These are phyloP conservation scores for Heteronetta atricapilla DNA, from an alignment of 2,113 vertebrate species.

Conservation along the genomic window DNA sequence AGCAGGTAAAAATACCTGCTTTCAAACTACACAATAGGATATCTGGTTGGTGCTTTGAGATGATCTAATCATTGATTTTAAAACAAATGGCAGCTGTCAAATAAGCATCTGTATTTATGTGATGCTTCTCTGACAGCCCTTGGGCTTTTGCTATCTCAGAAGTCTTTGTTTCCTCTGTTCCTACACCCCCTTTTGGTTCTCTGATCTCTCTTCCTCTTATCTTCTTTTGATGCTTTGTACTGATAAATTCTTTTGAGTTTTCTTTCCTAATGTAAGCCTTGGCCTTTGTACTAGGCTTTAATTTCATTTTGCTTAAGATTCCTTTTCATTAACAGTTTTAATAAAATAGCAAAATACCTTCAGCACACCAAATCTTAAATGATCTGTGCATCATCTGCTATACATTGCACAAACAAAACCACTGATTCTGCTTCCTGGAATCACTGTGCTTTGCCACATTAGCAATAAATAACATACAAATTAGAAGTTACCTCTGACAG, in stretches of 20 bases:
- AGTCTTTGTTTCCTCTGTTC: conserved; percentile 59
- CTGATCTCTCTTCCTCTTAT: conserved; percentile 53
- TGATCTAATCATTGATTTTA: conserved; percentile 62
- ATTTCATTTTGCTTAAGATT: conserved; percentile 39
- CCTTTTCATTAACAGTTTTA: conserved; percentile 22
- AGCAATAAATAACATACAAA: not conserved
- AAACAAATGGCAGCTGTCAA: conserved; percentile 64
- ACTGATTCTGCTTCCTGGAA: not conserved
- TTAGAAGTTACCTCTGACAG: not conserved
- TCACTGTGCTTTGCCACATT: not conserved
- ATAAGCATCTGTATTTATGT: conserved; percentile 62
- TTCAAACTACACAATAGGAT: not conserved
- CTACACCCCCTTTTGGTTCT: conserved; percentile 19
- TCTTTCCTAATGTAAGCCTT: not conserved
- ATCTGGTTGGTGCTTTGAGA: conserved; percentile 9
- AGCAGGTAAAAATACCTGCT: conserved; percentile 2
- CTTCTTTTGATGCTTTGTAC: conserved; percentile 46
- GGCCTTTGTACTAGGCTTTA: conserved; percentile 2
- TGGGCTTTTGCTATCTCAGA: conserved; percentile 15
- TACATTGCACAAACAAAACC: not conserved
- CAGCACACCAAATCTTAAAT: not conserved
- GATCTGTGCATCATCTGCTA: not conserved
- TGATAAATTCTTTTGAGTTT: conserved; percentile 55
- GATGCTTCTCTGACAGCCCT: conserved; percentile 54
- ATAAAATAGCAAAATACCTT: not conserved